A percentile compares a stretch with the other conserved stretches of the same genome.
Evolutionary conservation across 2,113 vertebrate genomes (phyloP).

Genomic region (Siniperca knerii): DNA sequence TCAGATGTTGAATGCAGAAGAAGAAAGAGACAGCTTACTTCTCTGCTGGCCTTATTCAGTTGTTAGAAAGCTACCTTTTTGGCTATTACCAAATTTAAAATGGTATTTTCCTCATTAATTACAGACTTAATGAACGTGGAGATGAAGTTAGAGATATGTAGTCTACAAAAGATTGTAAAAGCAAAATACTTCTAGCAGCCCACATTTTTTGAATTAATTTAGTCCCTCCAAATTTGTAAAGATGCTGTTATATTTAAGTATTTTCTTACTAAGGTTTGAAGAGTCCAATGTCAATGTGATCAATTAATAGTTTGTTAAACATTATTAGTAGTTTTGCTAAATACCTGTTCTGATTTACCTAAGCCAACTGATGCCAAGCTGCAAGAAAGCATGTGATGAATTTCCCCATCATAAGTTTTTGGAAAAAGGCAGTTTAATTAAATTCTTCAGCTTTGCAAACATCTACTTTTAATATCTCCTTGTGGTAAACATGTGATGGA

Average conservation of each 20-base stretch:
- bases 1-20: background rate
- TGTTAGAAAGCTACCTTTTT: background rate
- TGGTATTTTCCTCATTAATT: background rate
- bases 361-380: background rate
- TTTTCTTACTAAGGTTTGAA: no score
- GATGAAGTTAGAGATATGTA: background rate
- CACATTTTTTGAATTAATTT: background rate
- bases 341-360: background rate
- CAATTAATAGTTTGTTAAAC: background rate
- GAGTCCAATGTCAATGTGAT: background rate
- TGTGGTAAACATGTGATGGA: background rate
- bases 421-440: background rate
- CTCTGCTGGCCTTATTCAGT: background rate
- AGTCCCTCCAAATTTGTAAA: background rate
- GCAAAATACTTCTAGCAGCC: background rate
- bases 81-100: background rate
- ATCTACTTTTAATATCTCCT: background rate
- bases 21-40: background rate
- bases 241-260: background rate
- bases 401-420: background rate
- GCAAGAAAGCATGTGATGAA: background rate
- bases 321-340: background rate
- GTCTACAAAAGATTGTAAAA: background rate
- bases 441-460: background rate
- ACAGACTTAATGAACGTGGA: background rate